Percentiles rank a stretch among this genome's conserved stretches.
These are phyloP conservation scores for Ailuropoda melanoleuca DNA, from an alignment of 2,113 vertebrate genomes.

Conservation along the genomic window DNA sequence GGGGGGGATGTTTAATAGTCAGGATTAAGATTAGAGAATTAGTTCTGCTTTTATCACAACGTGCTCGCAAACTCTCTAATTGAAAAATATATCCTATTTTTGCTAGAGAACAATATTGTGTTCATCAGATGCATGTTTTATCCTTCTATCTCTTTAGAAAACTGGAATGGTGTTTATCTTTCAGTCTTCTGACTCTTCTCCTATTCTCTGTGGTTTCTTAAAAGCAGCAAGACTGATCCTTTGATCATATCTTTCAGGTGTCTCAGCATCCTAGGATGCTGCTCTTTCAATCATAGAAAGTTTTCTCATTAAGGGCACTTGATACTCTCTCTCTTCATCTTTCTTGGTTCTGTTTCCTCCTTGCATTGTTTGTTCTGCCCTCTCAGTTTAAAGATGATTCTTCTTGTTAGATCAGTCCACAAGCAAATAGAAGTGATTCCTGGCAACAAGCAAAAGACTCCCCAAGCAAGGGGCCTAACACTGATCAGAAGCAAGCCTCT, in stretches of 20 bases:
- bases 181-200: background rate
- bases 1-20: background rate
- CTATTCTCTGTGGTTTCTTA: conserved; percentile 21
- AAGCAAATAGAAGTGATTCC: background rate
- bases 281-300: background rate
- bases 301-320: conserved; percentile 12
- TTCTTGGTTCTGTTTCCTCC: background rate
- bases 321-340: background rate
- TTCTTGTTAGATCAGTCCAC: conserved; percentile 19
- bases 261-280: background rate
- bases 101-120: background rate
- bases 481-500: background rate
- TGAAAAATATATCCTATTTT: conserved; percentile 15
- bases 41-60: background rate
- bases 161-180: background rate
- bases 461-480: background rate
- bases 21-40: background rate
- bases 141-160: background rate
- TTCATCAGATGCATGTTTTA: background rate
- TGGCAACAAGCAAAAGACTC: background rate
- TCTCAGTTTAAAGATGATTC: conserved; percentile 23
- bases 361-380: background rate
- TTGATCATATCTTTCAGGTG: background rate
- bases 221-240: background rate
- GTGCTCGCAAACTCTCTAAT: background rate